Conservation (phyloP, 2,113 vertebrate genomes). For the Malaclemys terrapin region DNA sequence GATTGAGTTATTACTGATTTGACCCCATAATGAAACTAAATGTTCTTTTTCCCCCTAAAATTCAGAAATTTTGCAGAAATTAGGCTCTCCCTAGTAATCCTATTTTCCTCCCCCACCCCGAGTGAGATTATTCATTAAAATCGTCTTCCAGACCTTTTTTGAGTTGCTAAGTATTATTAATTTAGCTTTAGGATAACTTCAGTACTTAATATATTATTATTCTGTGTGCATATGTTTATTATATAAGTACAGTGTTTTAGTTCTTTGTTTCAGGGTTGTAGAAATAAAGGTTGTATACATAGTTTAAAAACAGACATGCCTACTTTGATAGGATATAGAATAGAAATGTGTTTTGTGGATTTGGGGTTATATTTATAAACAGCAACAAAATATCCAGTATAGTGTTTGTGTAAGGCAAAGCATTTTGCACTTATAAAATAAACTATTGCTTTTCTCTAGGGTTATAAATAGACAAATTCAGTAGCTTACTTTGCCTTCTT, state of each 20-base stretch:
- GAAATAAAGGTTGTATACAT: not conserved
- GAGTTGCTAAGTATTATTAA: not conserved
- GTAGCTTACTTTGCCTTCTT: not conserved
- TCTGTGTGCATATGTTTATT: not conserved
- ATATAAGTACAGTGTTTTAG: not conserved
- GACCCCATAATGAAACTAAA: not conserved
- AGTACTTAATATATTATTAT: not conserved
- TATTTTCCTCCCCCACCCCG: not conserved
- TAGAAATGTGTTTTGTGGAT: rapidly evolving
- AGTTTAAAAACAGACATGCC: not conserved
- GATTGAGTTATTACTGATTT: not conserved
- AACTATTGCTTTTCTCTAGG: not conserved
- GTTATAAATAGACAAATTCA: rapidly evolving
- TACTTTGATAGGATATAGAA: not conserved
- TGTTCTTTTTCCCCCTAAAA: not conserved
- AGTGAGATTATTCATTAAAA: not conserved
- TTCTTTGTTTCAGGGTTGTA: not conserved
- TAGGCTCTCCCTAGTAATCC: not conserved
- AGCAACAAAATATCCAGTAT: not conserved
- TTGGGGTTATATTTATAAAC: not conserved
- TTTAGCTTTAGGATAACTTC: not conserved
- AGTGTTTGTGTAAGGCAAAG: not conserved
- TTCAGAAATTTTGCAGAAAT: not conserved
- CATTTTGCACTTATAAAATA: not conserved
- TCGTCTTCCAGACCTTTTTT: not conserved